These are phyloP conservation scores for Erethizon dorsatum DNA, from an alignment of 2,797 vertebrate genomes.

Conservation along the genomic window DNA sequence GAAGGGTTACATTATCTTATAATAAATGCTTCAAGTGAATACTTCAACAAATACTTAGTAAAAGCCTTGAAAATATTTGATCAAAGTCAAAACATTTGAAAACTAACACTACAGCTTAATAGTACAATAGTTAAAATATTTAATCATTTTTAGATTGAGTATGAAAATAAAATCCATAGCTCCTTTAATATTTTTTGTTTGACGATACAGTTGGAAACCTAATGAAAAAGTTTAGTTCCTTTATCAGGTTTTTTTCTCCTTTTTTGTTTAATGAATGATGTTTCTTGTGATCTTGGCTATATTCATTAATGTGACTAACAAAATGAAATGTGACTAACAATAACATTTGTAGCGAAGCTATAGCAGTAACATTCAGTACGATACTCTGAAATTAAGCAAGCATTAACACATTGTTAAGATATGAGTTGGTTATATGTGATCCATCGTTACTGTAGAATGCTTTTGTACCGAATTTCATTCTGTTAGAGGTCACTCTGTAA, in stretches of 20 bases:
- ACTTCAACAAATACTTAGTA: neutral
- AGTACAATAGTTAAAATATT: constrained; percentile 1
- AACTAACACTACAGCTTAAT: neutral
- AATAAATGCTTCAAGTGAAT: constrained; percentile 24
- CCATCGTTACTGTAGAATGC: constrained; percentile 23
- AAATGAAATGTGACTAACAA: neutral
- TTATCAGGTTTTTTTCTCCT: neutral
- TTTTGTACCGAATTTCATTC: constrained; percentile 46
- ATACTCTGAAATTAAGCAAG: constrained; percentile 17
- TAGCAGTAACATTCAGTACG: neutral
- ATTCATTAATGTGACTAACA: neutral
- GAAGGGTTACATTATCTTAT: neutral
- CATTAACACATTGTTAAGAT: constrained; percentile 24
- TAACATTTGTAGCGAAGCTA: neutral
- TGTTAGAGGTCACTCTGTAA: constrained; percentile 63
- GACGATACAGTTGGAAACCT: neutral
- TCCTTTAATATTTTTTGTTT: neutral
- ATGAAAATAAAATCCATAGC: neutral
- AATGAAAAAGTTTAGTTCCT: neutral
- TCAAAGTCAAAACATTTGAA: constrained; percentile 25
- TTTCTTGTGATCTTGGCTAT: neutral
- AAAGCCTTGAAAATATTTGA: constrained; percentile 41
- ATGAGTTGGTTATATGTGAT: constrained; percentile 27
- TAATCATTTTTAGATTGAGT: constrained; percentile 19
- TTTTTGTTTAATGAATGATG: constrained; percentile 57